phyloP scores from a whole-genome alignment of 1,140 invertebrate species.

The Maconellicoccus hirsutus region DNA sequence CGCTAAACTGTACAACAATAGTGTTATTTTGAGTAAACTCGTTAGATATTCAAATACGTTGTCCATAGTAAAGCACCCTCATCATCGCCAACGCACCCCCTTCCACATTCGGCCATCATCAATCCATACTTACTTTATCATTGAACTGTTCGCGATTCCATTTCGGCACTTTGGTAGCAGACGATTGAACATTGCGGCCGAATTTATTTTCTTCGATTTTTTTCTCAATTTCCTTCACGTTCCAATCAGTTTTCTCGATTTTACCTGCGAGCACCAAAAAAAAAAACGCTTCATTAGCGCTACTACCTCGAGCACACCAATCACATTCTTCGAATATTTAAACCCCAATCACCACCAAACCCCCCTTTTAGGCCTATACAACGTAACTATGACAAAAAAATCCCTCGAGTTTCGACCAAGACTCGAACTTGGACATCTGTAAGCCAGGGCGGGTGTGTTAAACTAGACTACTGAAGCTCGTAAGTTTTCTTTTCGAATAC shows the following conservation, averaged over 20 bases:
- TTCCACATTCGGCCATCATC: no score
- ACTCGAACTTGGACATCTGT: neutral
- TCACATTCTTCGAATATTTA: no score
- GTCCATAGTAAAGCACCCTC: no score
- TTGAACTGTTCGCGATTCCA: constrained; percentile 70
- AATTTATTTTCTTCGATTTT: constrained; percentile 77
- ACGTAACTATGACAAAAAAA: neutral
- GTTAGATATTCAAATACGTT: no score
- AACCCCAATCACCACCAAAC: neutral
- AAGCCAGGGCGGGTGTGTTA: neutral
- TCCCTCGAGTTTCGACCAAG: neutral
- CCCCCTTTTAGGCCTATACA: no score
- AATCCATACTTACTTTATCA: constrained; percentile 35
- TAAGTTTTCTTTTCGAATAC: no score
- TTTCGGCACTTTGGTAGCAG: constrained; percentile 70
- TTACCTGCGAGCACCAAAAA: constrained; percentile 42
- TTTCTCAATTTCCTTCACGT: constrained; percentile 78
- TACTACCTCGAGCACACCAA: no score
- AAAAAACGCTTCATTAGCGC: neutral
- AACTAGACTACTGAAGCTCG: neutral
- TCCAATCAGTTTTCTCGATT: constrained; percentile 85
- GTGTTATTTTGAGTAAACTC: neutral
- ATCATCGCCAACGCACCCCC: no score
- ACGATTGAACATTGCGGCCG: constrained; percentile 46
- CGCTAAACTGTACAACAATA: constrained; percentile 48